Conservation (phyloP, 2,888 invertebrate genomes). For the Tyria jacobaeae region DNA sequence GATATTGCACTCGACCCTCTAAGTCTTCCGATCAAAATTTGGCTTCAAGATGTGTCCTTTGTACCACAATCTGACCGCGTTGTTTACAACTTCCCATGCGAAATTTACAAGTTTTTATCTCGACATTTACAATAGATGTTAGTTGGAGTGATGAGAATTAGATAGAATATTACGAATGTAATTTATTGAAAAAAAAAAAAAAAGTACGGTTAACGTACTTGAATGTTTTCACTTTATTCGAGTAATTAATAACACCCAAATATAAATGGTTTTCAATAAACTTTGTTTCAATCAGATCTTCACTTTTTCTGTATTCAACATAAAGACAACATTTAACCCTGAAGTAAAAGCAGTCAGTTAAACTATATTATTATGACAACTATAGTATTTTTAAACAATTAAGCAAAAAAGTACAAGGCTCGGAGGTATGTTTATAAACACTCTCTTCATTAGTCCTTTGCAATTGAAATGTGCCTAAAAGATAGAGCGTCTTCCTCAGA, state of each 20-base stretch:
- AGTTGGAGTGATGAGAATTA: slow-evolving; percentile 54
- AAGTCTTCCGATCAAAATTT: slow-evolving; percentile 78
- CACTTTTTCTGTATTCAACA: slow-evolving; percentile 17
- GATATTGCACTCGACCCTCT: slow-evolving; percentile 48
- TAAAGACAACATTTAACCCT: background rate
- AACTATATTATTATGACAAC: too few species aligned
- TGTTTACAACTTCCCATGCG: slow-evolving; percentile 51
- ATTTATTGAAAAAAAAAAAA: slow-evolving; percentile 54
- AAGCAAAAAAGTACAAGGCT: too few species aligned
- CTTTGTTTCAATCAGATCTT: slow-evolving; percentile 60
- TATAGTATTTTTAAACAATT: too few species aligned
- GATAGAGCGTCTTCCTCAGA: too few species aligned
- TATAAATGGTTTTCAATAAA: slow-evolving; percentile 83
- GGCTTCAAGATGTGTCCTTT: slow-evolving; percentile 63
- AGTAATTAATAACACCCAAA: slow-evolving; percentile 75
- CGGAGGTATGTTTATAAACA: too few species aligned
- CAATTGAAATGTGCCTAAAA: too few species aligned
- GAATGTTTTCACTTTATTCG: slow-evolving; percentile 82
- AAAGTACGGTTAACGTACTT: slow-evolving; percentile 66
- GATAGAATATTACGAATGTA: slow-evolving; percentile 68
- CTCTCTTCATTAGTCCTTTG: too few species aligned
- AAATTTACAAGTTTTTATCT: slow-evolving; percentile 56
- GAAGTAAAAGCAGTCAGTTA: background rate
- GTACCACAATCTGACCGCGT: slow-evolving; percentile 48
- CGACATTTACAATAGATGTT: slow-evolving; percentile 53